Conservation (phyloP, 2,888 invertebrate species). For the Sinopyrophorus schimmeli region DNA sequence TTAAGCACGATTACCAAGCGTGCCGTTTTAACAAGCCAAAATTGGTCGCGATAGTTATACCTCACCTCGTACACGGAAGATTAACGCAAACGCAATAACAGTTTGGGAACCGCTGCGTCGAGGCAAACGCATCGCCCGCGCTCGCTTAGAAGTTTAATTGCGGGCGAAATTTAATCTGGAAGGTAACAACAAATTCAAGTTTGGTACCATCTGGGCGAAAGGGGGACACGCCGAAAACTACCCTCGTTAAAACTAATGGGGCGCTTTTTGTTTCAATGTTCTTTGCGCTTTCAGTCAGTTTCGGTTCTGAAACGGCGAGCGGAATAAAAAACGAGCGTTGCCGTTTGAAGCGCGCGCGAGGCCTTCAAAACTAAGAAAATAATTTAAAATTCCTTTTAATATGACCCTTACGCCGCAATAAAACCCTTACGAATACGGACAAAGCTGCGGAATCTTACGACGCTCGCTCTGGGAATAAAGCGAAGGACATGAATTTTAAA, state of each 20-base stretch:
- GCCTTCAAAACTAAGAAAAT: slow-evolving; percentile 28
- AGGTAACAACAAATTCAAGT: slow-evolving; percentile 13
- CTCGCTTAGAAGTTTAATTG: slow-evolving; percentile 2
- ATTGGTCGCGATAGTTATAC: no score
- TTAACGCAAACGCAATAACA: no score
- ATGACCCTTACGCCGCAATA: slow-evolving; percentile 37
- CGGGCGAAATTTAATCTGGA: slow-evolving; percentile 9
- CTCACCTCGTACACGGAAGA: no score
- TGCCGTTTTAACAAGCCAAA: no score
- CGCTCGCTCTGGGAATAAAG: slow-evolving; percentile 38
- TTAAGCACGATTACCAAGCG: no score
- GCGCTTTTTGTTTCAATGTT: slow-evolving; percentile 14
- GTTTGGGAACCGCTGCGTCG: no score
- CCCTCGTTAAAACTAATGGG: slow-evolving; percentile 18
- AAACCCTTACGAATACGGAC: slow-evolving; percentile 41
- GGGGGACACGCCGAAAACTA: slow-evolving; percentile 15
- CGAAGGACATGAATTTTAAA: slow-evolving; percentile 42
- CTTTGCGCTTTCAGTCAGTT: slow-evolving; percentile 12
- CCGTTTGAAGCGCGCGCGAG: slow-evolving; percentile 7
- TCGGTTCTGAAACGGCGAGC: slow-evolving; percentile 5
- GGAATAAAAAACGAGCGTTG: slow-evolving; percentile 12
- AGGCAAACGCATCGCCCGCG: slow-evolving; percentile 3
- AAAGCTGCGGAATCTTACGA: slow-evolving; percentile 40
- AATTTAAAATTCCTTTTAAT: slow-evolving; percentile 42
- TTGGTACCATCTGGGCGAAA: slow-evolving; percentile 8